phyloP scores from a whole-genome alignment of 2,113 vertebrate species.

The Pantherophis guttatus region DNA sequence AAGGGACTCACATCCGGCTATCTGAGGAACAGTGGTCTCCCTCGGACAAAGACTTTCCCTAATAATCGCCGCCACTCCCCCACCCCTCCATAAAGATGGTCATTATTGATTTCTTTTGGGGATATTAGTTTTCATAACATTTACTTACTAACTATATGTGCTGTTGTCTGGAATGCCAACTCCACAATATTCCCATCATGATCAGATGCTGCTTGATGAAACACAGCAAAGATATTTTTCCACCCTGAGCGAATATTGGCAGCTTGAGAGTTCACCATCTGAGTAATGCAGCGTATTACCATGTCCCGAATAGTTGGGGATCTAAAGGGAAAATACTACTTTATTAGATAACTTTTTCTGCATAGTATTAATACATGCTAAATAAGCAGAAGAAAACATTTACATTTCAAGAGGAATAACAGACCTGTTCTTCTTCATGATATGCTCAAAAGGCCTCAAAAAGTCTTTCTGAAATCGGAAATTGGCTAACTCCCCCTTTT shows the following conservation, averaged over 20 bases:
- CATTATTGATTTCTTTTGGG: not conserved
- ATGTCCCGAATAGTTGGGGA: slow-evolving; percentile 96
- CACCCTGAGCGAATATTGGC: slow-evolving; percentile 97
- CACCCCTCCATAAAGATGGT: too few species aligned
- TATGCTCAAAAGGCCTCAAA: slow-evolving; percentile 94
- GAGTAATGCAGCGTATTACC: slow-evolving; percentile 94
- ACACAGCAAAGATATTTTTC: slow-evolving; percentile 98
- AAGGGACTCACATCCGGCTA: too few species aligned
- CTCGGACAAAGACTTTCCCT: too few species aligned
- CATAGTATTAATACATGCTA: accelerated
- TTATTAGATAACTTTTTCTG: not conserved
- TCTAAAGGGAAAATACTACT: slow-evolving; percentile 55
- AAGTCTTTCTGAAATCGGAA: slow-evolving; percentile 99
- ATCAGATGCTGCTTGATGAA: slow-evolving; percentile 94
- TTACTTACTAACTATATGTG: slow-evolving; percentile 92
- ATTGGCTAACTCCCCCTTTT: slow-evolving; percentile 96
- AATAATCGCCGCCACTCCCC: too few species aligned
- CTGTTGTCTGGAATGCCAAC: slow-evolving; percentile 93
- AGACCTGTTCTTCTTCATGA: slow-evolving; percentile 98
- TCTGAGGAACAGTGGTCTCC: too few species aligned
- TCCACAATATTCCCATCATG: slow-evolving; percentile 94
- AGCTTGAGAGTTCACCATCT: slow-evolving; percentile 98
- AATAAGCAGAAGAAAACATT: not conserved
- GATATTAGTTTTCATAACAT: not conserved
- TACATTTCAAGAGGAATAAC: not conserved